Evolutionary conservation across 2,888 invertebrate genomes (phyloP).

Genomic region (Cerastoderma edule): DNA sequence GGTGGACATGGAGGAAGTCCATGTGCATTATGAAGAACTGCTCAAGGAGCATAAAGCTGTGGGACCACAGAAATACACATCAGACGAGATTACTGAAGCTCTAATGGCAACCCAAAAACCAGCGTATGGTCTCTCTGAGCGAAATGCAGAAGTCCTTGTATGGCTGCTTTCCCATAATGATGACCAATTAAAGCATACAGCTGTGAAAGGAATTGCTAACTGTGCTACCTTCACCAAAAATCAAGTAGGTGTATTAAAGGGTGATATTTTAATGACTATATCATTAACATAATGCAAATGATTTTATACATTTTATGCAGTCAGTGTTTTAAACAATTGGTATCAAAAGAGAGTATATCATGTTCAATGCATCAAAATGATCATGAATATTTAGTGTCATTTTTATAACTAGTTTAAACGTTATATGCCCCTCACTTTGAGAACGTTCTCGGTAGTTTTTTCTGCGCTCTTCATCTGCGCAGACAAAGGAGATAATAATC

Average conservation of each 20-base stretch:
- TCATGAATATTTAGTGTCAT: too few relatives aligned
- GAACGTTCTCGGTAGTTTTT: too few relatives aligned
- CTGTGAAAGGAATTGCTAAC: constrained; percentile 85
- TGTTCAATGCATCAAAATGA: too few relatives aligned
- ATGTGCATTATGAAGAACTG: constrained; percentile 53
- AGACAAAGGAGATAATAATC: too few relatives aligned
- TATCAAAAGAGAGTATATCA: too few relatives aligned
- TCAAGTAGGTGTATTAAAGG: constrained; percentile 83
- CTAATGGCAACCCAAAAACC: constrained; percentile 67
- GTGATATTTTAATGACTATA: too few relatives aligned
- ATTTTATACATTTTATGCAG: too few relatives aligned
- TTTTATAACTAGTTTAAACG: too few relatives aligned
- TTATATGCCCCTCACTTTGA: too few relatives aligned
- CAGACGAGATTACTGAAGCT: constrained; percentile 67
- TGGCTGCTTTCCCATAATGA: constrained; percentile 85
- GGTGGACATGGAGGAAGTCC: constrained; percentile 40
- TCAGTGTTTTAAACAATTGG: too few relatives aligned
- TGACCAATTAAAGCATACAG: constrained; percentile 84
- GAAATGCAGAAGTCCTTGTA: constrained; percentile 69
- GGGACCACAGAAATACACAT: constrained; percentile 43
- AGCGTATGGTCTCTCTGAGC: constrained; percentile 61
- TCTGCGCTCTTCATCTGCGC: too few relatives aligned
- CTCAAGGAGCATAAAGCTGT: constrained; percentile 44
- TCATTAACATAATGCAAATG: too few relatives aligned
- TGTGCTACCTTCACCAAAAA: constrained; percentile 85